Evolutionary conservation across 2,113 vertebrate species (phyloP).

Genomic region (Falcunculus frontatus): DNA sequence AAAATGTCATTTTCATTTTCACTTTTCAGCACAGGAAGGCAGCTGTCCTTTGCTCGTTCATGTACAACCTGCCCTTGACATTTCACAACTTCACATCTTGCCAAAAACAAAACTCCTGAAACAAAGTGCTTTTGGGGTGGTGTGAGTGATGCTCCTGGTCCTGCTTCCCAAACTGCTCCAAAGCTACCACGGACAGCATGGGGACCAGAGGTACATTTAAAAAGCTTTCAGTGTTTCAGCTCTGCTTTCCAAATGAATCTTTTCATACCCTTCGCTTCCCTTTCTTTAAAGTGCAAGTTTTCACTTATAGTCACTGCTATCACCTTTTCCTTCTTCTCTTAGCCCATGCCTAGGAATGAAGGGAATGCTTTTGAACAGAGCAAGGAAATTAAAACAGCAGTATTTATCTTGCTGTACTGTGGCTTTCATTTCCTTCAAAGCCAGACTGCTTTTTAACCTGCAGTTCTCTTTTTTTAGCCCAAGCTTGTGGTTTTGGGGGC

Average conservation of each 20-base stretch:
- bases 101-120: neutral
- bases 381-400: neutral
- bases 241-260: neutral
- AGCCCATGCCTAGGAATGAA: neutral
- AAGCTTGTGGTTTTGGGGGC: neutral
- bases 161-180: neutral
- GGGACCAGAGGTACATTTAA: neutral
- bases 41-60: neutral
- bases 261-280: neutral
- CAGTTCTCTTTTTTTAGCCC: neutral
- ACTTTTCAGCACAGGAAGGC: neutral
- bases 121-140: neutral
- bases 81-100: neutral
- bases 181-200: accelerated
- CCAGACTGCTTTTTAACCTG: neutral
- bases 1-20: neutral
- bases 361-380: neutral
- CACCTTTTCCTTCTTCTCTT: neutral
- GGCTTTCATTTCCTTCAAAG: neutral
- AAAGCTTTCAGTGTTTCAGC: neutral
- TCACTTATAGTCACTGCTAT: neutral
- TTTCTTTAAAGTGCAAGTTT: neutral
- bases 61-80: neutral
- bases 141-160: neutral
- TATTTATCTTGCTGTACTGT: neutral